Conservation (phyloP, 2,888 invertebrate species). For the Hydriomena furcata region DNA sequence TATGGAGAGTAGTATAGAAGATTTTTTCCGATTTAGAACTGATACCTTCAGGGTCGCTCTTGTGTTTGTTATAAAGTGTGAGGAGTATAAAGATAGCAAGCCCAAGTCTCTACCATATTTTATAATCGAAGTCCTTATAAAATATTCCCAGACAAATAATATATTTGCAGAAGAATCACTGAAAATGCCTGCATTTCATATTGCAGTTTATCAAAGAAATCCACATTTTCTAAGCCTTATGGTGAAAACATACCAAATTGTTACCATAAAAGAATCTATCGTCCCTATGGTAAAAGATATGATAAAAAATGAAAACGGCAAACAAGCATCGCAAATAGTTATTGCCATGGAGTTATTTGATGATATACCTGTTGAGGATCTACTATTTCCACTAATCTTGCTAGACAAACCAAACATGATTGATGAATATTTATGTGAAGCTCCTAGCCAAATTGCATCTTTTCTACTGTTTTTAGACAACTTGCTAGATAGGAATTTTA, state of each 20-base stretch:
- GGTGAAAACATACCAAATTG: constrained; percentile 85
- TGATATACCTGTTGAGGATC: constrained; percentile 86
- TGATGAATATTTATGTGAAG: constrained; percentile 89
- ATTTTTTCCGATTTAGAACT: constrained; percentile 73
- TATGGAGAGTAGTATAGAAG: constrained; percentile 72
- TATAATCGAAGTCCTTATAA: constrained; percentile 85
- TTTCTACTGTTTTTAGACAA: constrained; percentile 89
- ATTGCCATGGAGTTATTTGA: constrained; percentile 86
- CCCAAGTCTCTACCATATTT: constrained; percentile 84
- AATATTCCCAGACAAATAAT: constrained; percentile 68
- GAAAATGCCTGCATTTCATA: constrained; percentile 88
- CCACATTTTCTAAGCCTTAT: constrained; percentile 85
- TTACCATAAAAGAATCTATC: constrained; percentile 84
- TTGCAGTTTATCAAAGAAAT: constrained; percentile 87
- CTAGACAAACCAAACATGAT: constrained; percentile 91
- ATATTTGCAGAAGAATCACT: constrained; percentile 75
- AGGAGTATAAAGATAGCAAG: constrained; percentile 86
- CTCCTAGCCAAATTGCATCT: constrained; percentile 85
- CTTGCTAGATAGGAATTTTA: constrained; percentile 84
- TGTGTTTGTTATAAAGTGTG: constrained; percentile 83
- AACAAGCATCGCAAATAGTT: constrained; percentile 89
- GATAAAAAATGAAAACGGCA: constrained; percentile 82
- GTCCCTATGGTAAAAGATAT: constrained; percentile 84
- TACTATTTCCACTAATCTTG: constrained; percentile 90
- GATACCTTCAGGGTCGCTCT: constrained; percentile 85